These are phyloP conservation scores for Mormoops blainvillei DNA, from an alignment of 2,113 vertebrate species.

Conservation along the genomic window DNA sequence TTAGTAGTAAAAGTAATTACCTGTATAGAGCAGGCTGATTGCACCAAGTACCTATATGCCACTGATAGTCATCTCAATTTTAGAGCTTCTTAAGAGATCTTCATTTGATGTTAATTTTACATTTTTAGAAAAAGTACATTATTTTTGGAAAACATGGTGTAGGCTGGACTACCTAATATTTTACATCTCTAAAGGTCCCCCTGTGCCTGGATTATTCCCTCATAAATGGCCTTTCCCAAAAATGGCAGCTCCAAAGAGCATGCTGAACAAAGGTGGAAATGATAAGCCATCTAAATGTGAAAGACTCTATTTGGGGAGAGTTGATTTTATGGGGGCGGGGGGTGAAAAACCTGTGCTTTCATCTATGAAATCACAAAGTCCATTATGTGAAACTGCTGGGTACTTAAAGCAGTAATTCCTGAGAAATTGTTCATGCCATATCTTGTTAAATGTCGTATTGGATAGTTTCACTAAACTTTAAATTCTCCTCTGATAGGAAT, in stretches of 20 bases:
- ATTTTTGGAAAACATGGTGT: slow-evolving; percentile 65
- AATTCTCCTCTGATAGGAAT: background rate
- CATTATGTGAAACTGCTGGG: background rate
- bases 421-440: slow-evolving; percentile 27
- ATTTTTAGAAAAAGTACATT: slow-evolving; percentile 71
- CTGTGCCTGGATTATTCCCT: slow-evolving; percentile 17
- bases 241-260: background rate
- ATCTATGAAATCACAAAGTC: slow-evolving; percentile 26
- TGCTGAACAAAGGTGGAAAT: background rate
- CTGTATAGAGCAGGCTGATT: slow-evolving; percentile 85
- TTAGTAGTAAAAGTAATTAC: slow-evolving; percentile 95
- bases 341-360: background rate
- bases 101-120: slow-evolving; percentile 77
- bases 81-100: slow-evolving; percentile 70
- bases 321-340: background rate
- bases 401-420: slow-evolving; percentile 46
- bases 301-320: slow-evolving; percentile 24
- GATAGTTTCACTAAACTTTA: slow-evolving; percentile 11
- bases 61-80: slow-evolving; percentile 72
- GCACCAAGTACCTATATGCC: slow-evolving; percentile 82
- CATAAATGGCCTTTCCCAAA: slow-evolving; percentile 40
- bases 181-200: slow-evolving; percentile 59
- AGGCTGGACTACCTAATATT: background rate
- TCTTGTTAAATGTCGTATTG: background rate
- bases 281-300: background rate